Evolutionary conservation across 1,140 invertebrate genomes (phyloP), one percentile per base, ranked within the genome.

Genomic region (Drosophila tsacasi): DNA sequence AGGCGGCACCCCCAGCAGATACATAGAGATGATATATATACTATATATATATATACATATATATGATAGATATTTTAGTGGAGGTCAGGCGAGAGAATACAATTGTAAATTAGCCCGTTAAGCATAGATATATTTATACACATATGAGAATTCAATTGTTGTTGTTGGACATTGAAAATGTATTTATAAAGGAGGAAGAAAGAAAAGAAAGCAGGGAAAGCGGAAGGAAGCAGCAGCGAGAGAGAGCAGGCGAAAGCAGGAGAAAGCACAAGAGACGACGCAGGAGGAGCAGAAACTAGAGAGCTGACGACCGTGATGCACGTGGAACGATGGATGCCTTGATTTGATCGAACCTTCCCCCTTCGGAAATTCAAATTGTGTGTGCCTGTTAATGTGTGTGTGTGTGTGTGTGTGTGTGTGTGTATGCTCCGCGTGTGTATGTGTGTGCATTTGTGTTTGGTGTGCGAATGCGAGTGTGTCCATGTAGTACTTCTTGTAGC

Each of bases 131-230:
- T 86, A 83, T 86, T 62, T 76, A 82, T 46, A 78, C 52, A 63
- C 58, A 54, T 74, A 75, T 68, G 58, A 79, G 57, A 76, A 77
- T 89, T 87, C 95, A 78, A 78, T 78, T 78, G 76, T 78, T 78
- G 76, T 71, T 78, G 76, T 79, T 80, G 95, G 96, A 58, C 98
- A 99, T 95, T 98, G 98, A 46, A 90, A 89, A 87, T 87, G 81
- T 87, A 87, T 89, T 87, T 87, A 80, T 76, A 69, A 71, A 42
- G 35, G 7, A 39, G 15, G 15, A 76, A 17, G 21, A n/a, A 39
- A 35, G n/a, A 50, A 32, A n/a, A n/a, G n/a, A n/a, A n/a, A n/a
- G 47, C 39, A 71, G 30, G 17, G 19, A 39, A 71, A 39, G 39
- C 32, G 15, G 35, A 30, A 72, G 15, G 35, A 30, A 72, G 30